Base-by-base conservation (phyloP, 2,797 vertebrate species). In the Pipistrellus kuhlii region DNA sequence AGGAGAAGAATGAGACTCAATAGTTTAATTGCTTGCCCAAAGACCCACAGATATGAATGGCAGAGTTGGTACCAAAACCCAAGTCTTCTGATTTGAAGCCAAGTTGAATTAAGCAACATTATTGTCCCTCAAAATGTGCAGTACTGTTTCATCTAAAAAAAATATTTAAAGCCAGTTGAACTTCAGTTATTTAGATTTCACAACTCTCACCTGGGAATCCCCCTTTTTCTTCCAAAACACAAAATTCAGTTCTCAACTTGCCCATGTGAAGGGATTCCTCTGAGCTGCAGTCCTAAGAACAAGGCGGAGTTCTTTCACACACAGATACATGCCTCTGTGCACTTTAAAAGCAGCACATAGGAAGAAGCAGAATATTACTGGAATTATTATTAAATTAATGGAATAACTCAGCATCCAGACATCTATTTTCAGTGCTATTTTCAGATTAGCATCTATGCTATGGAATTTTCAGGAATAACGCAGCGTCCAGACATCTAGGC, bases 241-340 rank as follows among this genome's bases (percentile, higher is more conserved):
- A 75, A 86, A 91, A 87, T 71, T 93, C 90, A 46, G 46, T 89
- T 94, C 81, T 94, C 78, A 89, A 91, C 90, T 86, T 95, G 87
- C 88, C 84, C 27, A 3, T n/a, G 71, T 89, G 80, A 62, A 87
- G 85, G 62, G 72, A 92, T 76, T 80, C 77, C 94, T 85, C 69
- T 85, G 73, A 90, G 73, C 4, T 87, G 30, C 8, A 59, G 0
- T 41, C 77, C 59, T 55, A n/a, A 76, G 35, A 15, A 5, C 4
- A 17, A 93, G 66, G 32, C 6, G 2, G 38, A 71, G 84, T 73
- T 78, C 62, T 88, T 53, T 82, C 27, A 48, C 27, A 71, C 14
- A 41, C 8, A 76, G 48, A 82, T 15, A 0, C n/a, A 32, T 20
- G n/a, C n/a, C 3, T 48, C 13, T 0, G 3, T 23, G 32, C 21